Percentiles rank a stretch among this genome's conserved stretches.
phyloP scores from a whole-genome alignment of 2,113 vertebrate species.

The Lathamus discolor region DNA sequence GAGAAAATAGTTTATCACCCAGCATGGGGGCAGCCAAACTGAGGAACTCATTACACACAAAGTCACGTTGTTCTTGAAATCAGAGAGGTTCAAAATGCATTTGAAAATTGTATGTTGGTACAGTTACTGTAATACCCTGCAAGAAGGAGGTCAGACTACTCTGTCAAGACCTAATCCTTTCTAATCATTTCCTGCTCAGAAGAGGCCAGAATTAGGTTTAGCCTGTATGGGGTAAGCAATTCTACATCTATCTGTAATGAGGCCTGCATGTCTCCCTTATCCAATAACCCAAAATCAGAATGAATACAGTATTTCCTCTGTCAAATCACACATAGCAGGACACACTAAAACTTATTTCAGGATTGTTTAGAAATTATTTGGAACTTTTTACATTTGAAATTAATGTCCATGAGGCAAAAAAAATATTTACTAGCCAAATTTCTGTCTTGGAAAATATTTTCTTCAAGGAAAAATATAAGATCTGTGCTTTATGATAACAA shows the following conservation, averaged over 20 bases:
- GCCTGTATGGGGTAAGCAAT: background rate
- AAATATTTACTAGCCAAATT: background rate
- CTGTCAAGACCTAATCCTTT: slow-evolving; percentile 12
- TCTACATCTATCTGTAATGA: background rate
- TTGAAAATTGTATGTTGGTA: background rate
- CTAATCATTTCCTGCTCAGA: background rate
- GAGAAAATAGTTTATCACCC: background rate
- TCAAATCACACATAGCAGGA: background rate
- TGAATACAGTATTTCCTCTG: background rate
- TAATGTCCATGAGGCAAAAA: background rate
- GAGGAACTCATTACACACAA: background rate
- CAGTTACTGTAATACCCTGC: background rate
- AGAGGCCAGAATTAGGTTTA: background rate
- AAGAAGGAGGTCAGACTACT: background rate
- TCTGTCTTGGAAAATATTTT: background rate
- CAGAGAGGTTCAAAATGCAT: background rate
- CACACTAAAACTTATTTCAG: background rate
- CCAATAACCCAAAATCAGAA: background rate
- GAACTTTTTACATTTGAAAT: background rate
- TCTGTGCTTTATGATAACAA: background rate
- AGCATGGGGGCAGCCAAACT: background rate
- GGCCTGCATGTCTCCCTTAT: background rate
- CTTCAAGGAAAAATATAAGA: background rate
- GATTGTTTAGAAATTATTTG: background rate
- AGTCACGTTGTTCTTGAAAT: background rate